Evolutionary conservation across 2,888 invertebrate species (phyloP), one percentile per base, ranked within the genome.

Genomic region (Oligia strigilis): DNA sequence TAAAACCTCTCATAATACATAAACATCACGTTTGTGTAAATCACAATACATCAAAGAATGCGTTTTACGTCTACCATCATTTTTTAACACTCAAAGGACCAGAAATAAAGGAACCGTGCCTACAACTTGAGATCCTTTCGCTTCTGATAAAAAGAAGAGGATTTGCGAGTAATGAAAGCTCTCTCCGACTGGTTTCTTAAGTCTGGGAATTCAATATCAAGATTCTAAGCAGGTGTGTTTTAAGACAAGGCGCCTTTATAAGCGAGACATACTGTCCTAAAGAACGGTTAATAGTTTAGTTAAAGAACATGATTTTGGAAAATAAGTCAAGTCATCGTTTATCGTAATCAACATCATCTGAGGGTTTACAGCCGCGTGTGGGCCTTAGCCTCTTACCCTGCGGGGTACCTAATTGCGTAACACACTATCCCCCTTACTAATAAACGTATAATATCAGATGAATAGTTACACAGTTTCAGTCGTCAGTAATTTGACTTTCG

Each of bases 181-280:
- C 95, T 92, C 82, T 80, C 80, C 88, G 80, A 89, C 92, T 95
- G 94, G 95, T 94, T 94, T 92, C 90, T 89, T 88, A 90, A 93
- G 94, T 93, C 93, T 93, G 93, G 91, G 95, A 94, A 94, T 94
- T 93, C 94, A 93, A 94, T 95, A 96, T 96, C 94, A 93, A 92
- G 94, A 96, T 96, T 96, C 96, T 94, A 95, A 94, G 95, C 96
- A 97, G 96, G 96, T 96, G 96, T 95, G 92, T 94, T 94, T 94
- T 93, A 93, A 95, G 93, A 94, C 93, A 94, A 94, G 94, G 93
- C 94, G 94, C 94, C 94, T 92, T 92, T 93, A 91, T 89, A 87
- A 70, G 52, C 36, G 90, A 36, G 91, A 95, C 94, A 94, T 88
- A 95, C 81, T 49, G 91, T 0, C 40, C 4, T 4, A 1, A 80